phyloP scores from a whole-genome alignment of 2,797 vertebrate genomes.

The Gambelia wislizenii region DNA sequence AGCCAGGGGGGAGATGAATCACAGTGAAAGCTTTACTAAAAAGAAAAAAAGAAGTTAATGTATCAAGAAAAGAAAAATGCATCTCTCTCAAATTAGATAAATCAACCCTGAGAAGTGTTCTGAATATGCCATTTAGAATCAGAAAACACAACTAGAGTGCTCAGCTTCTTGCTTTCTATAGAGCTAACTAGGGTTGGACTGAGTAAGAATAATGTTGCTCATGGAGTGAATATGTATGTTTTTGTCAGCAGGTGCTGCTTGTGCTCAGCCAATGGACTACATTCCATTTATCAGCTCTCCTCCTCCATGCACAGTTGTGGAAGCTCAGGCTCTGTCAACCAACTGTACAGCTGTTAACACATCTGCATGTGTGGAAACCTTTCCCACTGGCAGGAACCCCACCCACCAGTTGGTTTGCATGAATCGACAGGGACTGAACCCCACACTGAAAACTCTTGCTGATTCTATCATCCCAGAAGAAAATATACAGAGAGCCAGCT shows the following conservation, averaged over 20 bases:
- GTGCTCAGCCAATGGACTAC: slow-evolving; percentile 10
- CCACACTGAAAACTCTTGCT: background rate
- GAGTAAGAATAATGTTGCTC: slow-evolving; percentile 60
- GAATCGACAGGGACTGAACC: background rate
- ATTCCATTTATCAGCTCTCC: background rate
- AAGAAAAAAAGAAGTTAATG: background rate
- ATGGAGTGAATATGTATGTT: slow-evolving; percentile 65
- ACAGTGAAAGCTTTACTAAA: slow-evolving; percentile 21
- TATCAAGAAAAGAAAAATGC: background rate
- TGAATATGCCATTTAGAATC: background rate
- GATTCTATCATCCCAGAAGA: background rate
- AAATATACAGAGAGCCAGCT: too few relatives aligned
- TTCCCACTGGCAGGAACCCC: background rate
- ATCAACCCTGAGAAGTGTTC: background rate
- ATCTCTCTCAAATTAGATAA: background rate
- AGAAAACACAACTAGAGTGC: slow-evolving; percentile 54
- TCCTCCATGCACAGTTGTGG: background rate
- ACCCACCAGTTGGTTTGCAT: background rate
- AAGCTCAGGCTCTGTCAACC: background rate
- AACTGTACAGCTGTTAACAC: background rate
- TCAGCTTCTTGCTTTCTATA: slow-evolving; percentile 50
- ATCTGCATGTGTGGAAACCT: background rate
- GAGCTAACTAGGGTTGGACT: slow-evolving; percentile 60
- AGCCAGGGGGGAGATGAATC: slow-evolving; percentile 31
- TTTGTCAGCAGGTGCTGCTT: slow-evolving; percentile 26